phyloP scores from a whole-genome alignment of 2,888 invertebrate species.

The Neoascia interrupta region DNA sequence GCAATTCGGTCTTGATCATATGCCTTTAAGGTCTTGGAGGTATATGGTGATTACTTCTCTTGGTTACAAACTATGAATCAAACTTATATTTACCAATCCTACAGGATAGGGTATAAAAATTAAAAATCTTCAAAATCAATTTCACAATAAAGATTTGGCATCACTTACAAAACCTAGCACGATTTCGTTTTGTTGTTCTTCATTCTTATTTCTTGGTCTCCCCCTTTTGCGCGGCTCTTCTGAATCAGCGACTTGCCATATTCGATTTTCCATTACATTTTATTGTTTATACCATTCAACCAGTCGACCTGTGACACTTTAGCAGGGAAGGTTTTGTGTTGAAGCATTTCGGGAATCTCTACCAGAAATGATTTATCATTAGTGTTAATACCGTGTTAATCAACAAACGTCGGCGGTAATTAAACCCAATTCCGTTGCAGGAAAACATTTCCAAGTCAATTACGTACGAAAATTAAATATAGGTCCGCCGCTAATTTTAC shows the following conservation, averaged over 20 bases:
- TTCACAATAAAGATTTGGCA: constrained; percentile 25
- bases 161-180: constrained; percentile 14
- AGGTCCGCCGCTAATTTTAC: constrained; percentile 26
- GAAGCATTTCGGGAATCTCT: constrained; percentile 33
- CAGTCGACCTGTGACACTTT: constrained; percentile 59
- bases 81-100: too few relatives aligned
- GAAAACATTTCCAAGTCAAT: not conserved
- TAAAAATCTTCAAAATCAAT: not conserved
- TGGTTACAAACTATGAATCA: not conserved
- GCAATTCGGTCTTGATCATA: too few relatives aligned
- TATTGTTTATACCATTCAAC: constrained; percentile 66
- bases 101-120: not conserved
- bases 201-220: not conserved
- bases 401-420: constrained; percentile 45
- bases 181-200: not conserved
- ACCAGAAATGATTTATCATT: constrained; percentile 53
- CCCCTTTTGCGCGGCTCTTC: not conserved
- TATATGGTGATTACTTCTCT: too few relatives aligned
- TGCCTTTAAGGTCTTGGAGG: too few relatives aligned
- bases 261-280: constrained; percentile 69
- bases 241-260: constrained; percentile 52
- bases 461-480: too few relatives aligned
- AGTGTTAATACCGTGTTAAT: constrained; percentile 37
- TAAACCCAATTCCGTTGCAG: too few relatives aligned
- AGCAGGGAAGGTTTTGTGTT: constrained; percentile 29